phyloP scores from a whole-genome alignment of 2,797 vertebrate species.

The Ptychobarbus kaznakovi region DNA sequence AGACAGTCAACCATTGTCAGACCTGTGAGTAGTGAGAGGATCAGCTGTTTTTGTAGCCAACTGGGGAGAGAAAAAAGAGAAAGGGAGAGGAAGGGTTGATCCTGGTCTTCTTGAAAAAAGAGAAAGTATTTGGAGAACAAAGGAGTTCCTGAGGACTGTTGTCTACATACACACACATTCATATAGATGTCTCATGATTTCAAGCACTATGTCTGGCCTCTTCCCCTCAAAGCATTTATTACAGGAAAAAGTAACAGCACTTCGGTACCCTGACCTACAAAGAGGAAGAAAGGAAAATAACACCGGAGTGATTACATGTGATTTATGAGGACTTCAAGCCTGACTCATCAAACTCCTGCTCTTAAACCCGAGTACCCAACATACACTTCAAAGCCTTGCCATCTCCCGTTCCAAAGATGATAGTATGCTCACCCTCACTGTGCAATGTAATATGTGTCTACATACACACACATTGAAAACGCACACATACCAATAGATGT shows the following conservation, averaged over 20 bases:
- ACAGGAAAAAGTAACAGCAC: slow-evolving; percentile 36
- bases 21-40: not conserved
- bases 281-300: slow-evolving; percentile 7
- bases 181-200: not conserved
- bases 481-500: no score
- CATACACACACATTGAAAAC: no score
- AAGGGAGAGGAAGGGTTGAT: not conserved
- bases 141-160: slow-evolving; percentile 7
- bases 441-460: no score
- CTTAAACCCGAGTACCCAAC: not conserved
- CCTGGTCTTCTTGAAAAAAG: not conserved
- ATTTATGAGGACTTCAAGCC: slow-evolving; percentile 29
- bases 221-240: slow-evolving; percentile 24
- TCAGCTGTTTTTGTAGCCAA: not conserved
- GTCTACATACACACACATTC: not conserved
- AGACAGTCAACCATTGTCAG: not conserved
- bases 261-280: slow-evolving; percentile 22
- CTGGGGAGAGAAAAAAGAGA: not conserved
- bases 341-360: slow-evolving; percentile 25
- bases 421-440: no score
- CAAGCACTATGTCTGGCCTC: not conserved
- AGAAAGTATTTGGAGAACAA: slow-evolving; percentile 28
- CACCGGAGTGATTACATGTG: not conserved
- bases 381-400: slow-evolving; percentile 15
- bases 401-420: no score